Conservation (phyloP, 2,113 vertebrate species). For the Microtus pennsylvanicus region DNA sequence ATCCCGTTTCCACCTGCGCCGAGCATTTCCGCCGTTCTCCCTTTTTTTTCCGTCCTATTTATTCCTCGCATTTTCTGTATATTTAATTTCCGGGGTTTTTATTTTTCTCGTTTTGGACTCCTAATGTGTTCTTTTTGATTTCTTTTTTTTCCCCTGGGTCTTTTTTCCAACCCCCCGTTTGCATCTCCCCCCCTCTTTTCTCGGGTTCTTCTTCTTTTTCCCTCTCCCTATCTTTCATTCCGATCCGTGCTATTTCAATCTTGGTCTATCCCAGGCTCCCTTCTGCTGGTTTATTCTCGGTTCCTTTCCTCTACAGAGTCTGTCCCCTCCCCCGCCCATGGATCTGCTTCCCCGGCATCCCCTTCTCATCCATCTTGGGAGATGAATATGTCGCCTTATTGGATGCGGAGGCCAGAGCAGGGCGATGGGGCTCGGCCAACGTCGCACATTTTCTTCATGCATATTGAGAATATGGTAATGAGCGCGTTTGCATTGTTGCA, state of each 20-base stretch:
- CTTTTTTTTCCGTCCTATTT: not conserved
- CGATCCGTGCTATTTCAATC: not conserved
- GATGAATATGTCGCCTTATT: constrained; percentile 98
- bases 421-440: constrained; percentile 94
- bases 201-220: too few species aligned
- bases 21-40: not conserved
- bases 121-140: not conserved
- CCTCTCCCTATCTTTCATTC: not conserved
- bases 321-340: not conserved
- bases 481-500: constrained; percentile 99
- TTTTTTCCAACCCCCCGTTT: not conserved
- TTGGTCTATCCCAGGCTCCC: constrained; percentile 80
- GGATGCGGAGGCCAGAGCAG: constrained; percentile 96
- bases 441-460: constrained; percentile 97
- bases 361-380: constrained; percentile 63
- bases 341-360: constrained; percentile 10
- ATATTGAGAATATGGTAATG: constrained; percentile 99
- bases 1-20: not conserved
- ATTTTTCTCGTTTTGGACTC: not conserved
- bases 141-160: not conserved
- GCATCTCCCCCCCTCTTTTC: too few species aligned
- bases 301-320: constrained; percentile 89
- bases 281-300: constrained; percentile 89
- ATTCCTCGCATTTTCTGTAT: not conserved
- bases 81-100: not conserved